Evolutionary conservation across 2,797 vertebrate species (phyloP).

Genomic region (Rhinichthys osculus): DNA sequence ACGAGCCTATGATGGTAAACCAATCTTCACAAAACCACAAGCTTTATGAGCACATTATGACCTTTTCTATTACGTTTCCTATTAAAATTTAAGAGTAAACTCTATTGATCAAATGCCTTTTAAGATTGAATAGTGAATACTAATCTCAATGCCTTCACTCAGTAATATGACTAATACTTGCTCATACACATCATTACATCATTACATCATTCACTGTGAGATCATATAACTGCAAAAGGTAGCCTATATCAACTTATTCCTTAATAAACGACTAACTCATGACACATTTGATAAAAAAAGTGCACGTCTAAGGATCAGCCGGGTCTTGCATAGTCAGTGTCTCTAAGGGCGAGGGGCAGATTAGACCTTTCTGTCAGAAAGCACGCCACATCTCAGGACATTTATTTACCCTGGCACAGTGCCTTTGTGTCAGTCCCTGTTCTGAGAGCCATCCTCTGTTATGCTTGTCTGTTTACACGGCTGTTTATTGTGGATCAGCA

Average conservation of each 20-base stretch:
- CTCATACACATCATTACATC: neutral
- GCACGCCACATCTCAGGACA: slow-evolving; percentile 6
- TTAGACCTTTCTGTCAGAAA: slow-evolving; percentile 39
- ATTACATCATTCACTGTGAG: neutral
- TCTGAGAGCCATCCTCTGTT: slow-evolving; percentile 10
- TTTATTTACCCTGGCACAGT: slow-evolving; percentile 56
- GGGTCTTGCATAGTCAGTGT: neutral
- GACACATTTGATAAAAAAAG: slow-evolving; percentile 18
- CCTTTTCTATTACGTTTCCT: neutral
- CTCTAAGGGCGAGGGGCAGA: slow-evolving; percentile 20
- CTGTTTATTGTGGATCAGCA: slow-evolving; percentile 51
- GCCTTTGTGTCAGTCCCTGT: slow-evolving; percentile 27
- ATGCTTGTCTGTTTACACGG: slow-evolving; percentile 59
- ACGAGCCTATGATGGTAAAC: too few species aligned
- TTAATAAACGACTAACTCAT: neutral
- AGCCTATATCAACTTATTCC: neutral
- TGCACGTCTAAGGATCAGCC: neutral
- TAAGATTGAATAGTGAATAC: neutral
- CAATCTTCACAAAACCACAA: neutral
- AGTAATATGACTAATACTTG: neutral
- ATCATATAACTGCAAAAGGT: neutral
- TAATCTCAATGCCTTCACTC: neutral
- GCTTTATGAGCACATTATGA: neutral
- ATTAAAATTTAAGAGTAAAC: neutral
- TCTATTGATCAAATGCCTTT: neutral